These are phyloP conservation scores for Nowickia ferox DNA, from an alignment of 2,888 invertebrate species.

Conservation along the genomic window DNA sequence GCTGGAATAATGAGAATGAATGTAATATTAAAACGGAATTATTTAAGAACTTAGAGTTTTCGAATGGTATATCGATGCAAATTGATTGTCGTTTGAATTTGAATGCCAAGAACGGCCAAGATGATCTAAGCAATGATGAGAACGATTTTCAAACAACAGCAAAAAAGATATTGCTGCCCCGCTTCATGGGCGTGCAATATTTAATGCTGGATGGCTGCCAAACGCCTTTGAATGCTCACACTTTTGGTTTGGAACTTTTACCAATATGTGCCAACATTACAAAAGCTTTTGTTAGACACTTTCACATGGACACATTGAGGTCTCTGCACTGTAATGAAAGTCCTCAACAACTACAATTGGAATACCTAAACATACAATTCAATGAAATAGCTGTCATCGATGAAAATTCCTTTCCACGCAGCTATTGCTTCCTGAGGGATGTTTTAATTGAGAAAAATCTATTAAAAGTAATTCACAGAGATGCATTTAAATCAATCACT, in stretches of 20 bases:
- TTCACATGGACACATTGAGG: conserved; percentile 76
- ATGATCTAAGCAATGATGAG: conserved; percentile 13
- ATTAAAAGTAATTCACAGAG: conserved; percentile 75
- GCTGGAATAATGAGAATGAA: conserved; percentile 60
- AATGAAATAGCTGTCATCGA: conserved; percentile 78
- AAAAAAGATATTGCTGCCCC: conserved; percentile 63
- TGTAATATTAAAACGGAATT: conserved; percentile 73
- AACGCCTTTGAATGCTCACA: conserved; percentile 76
- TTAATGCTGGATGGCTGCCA: conserved; percentile 78
- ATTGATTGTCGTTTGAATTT: conserved; percentile 75
- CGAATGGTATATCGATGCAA: conserved; percentile 76
- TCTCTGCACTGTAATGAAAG: conserved; percentile 74
- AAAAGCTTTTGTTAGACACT: conserved; percentile 75
- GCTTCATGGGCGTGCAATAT: conserved; percentile 73
- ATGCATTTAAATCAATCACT: conserved; percentile 73
- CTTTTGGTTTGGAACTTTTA: conserved; percentile 80
- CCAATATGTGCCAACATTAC: conserved; percentile 77
- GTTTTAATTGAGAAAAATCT: conserved; percentile 76
- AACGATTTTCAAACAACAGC: conserved; percentile 46
- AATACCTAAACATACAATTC: conserved; percentile 72
- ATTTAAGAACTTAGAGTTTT: conserved; percentile 73
- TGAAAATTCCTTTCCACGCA: conserved; percentile 71
- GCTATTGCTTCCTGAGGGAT: conserved; percentile 72
- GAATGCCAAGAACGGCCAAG: neutral
- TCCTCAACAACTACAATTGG: conserved; percentile 65